A percentile compares a stretch with the other conserved stretches of the same genome.
These are phyloP conservation scores for Naso thynnoides DNA, from an alignment of 2,797 vertebrate genomes.

Conservation along the genomic window DNA sequence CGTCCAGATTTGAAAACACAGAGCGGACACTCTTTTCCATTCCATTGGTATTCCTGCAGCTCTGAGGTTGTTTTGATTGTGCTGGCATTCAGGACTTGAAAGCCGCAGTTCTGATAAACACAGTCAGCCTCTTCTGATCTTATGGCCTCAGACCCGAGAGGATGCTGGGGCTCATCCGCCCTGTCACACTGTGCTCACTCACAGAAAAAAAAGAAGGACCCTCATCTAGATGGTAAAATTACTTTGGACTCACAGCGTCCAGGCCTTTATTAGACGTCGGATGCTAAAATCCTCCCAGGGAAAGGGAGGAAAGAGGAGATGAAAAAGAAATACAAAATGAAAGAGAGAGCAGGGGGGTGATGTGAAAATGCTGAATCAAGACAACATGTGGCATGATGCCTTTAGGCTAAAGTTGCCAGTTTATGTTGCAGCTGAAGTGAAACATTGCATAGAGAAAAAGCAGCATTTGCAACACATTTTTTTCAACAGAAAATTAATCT, in stretches of 20 bases:
- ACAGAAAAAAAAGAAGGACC: conserved; percentile 56
- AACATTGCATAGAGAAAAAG: conserved; percentile 3
- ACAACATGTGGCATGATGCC: conserved; percentile 61
- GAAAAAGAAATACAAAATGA: conserved; percentile 27
- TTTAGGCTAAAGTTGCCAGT: conserved; percentile 62
- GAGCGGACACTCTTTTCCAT: neutral
- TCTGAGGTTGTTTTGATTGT: conserved; percentile 41
- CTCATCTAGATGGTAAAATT: conserved; percentile 71
- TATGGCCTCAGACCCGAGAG: conserved; percentile 40
- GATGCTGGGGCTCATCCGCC: conserved; percentile 33
- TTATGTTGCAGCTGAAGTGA: conserved; percentile 53
- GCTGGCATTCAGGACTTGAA: conserved; percentile 41
- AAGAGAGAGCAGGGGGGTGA: conserved; percentile 11
- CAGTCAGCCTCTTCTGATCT: conserved; percentile 52
- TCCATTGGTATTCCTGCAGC: conserved; percentile 35
- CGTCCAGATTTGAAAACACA: conserved; percentile 4
- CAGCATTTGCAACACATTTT: neutral
- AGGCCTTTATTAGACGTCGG: conserved; percentile 57
- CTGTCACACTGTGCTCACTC: conserved; percentile 46
- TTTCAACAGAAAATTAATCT: neutral
- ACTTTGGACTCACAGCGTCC: conserved; percentile 61
- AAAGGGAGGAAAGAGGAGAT: conserved; percentile 16
- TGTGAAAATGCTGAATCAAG: conserved; percentile 69
- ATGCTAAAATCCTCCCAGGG: conserved; percentile 58
- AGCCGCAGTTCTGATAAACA: conserved; percentile 56